phyloP scores from a whole-genome alignment of 2,113 vertebrate species.

The Monarcha castaneiventris region DNA sequence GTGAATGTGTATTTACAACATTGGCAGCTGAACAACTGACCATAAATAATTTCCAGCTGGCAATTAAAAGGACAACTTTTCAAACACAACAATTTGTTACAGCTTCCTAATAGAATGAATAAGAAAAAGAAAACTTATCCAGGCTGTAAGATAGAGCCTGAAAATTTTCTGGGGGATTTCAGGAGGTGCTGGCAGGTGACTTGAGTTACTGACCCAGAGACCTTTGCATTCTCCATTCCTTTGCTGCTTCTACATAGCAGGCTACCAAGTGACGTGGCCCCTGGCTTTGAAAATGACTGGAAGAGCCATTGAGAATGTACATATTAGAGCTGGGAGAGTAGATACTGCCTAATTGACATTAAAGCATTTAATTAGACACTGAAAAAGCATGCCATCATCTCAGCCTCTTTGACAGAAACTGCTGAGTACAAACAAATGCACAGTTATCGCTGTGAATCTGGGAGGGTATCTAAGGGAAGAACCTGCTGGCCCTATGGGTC shows the following conservation, averaged over 20 bases:
- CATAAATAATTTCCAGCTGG: neutral
- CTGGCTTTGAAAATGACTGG: neutral
- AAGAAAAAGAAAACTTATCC: neutral
- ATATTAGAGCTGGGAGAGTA: neutral
- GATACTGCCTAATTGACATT: neutral
- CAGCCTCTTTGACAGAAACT: neutral
- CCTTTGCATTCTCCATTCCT: neutral
- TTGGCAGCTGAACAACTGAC: neutral
- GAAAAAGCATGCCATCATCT: neutral
- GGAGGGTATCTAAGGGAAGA: neutral
- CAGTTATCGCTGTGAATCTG: neutral
- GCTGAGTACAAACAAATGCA: neutral
- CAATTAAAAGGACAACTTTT: neutral
- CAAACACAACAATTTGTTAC: neutral
- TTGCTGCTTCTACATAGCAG: neutral
- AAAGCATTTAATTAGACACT: neutral
- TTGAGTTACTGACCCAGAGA: neutral
- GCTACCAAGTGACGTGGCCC: neutral
- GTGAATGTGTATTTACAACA: neutral
- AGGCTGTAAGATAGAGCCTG: neutral
- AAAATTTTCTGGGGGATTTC: neutral
- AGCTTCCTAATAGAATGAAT: neutral
- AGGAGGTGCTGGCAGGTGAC: neutral
- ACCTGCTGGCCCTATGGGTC: neutral
- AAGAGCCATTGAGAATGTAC: neutral